Base-by-base conservation (phyloP, 2,888 invertebrate species). In the Drosophila merina region DNA sequence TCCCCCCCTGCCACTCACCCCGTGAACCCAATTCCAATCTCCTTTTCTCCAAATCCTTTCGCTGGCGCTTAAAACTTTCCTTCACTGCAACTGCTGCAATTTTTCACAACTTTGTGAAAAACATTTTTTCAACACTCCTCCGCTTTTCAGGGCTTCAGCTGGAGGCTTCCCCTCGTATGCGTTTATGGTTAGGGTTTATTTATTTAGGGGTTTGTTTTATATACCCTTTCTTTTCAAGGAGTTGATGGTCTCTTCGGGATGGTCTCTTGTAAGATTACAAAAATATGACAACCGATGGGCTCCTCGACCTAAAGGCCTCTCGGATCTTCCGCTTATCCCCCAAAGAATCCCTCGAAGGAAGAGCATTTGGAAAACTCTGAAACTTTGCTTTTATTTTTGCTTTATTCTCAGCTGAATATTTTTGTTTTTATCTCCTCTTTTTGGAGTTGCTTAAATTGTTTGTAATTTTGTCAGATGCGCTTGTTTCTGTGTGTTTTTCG, bases 11-110 rank as follows among this genome's bases (percentile, higher is more conserved):
- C 26, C 25, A 7, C 26, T n/a, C 25, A n/a, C 25, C 25, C 12
- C 4, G 8, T 10, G 4, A 14, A 40, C 30, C 40, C 44, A 20
- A 12, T 40, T 38, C 45, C 45, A 38, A 33, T 36, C 30, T 45
- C 56, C 56, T 47, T 26, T 38, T 4, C 44, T 48, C 44, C 54
- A 85, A 70, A 70, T 70, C 72, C 72, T 45, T 55, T 72, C 48
- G 44, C 55, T 33, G 58, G 64, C 63, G 78, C 83, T 83, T 82
- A 85, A 84, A 84, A 84, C 86, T 84, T 64, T 84, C 88, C 74
- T 79, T 84, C 86, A 83, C 76, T 86, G 86, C 84, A 83, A 86
- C 80, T 78, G 70, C 84, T 67, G 79, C 81, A 73, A 79, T 83
- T 88, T 88, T 86, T 84, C 88, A 88, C 55, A 62, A 74, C 60